A percentile compares a stretch with the other conserved stretches of the same genome.
Evolutionary conservation across 2,888 invertebrate genomes (phyloP).

Genomic region (Craniophora ligustri): DNA sequence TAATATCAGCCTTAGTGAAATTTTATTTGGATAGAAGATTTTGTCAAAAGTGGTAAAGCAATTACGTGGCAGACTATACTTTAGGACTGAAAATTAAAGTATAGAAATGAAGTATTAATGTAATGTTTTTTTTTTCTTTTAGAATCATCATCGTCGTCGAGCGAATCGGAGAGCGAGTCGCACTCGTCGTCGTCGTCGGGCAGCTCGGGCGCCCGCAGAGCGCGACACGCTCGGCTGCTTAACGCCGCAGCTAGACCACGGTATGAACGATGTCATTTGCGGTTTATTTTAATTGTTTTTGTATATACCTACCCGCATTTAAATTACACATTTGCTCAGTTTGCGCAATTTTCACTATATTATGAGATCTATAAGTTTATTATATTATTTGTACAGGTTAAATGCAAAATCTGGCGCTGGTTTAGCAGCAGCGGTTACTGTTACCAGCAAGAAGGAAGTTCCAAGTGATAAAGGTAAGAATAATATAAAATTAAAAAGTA

Average conservation of each 20-base stretch:
- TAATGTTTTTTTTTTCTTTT: conserved; percentile 17
- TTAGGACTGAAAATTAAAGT: too few relatives aligned
- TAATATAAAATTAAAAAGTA: not conserved
- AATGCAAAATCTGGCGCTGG: conserved; percentile 75
- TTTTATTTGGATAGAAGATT: too few relatives aligned
- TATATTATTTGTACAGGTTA: conserved; percentile 65
- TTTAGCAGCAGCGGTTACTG: conserved; percentile 75
- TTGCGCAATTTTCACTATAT: too few relatives aligned
- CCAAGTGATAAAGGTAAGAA: conserved; percentile 78
- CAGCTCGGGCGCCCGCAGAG: conserved; percentile 81
- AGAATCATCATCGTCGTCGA: conserved; percentile 85
- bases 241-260: conserved; percentile 82
- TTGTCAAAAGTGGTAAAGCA: too few relatives aligned
- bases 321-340: too few relatives aligned
- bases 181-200: conserved; percentile 84
- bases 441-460: conserved; percentile 77
- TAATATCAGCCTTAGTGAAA: too few relatives aligned
- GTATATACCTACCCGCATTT: too few relatives aligned
- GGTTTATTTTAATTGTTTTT: not conserved
- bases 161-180: conserved; percentile 85
- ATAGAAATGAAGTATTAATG: not conserved
- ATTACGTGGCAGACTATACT: too few relatives aligned
- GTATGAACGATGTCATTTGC: conserved; percentile 47
- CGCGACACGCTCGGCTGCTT: conserved; percentile 78
- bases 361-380: too few relatives aligned